These are phyloP conservation scores for Cathartes aura DNA, from an alignment of 2,113 vertebrate genomes.

Conservation along the genomic window DNA sequence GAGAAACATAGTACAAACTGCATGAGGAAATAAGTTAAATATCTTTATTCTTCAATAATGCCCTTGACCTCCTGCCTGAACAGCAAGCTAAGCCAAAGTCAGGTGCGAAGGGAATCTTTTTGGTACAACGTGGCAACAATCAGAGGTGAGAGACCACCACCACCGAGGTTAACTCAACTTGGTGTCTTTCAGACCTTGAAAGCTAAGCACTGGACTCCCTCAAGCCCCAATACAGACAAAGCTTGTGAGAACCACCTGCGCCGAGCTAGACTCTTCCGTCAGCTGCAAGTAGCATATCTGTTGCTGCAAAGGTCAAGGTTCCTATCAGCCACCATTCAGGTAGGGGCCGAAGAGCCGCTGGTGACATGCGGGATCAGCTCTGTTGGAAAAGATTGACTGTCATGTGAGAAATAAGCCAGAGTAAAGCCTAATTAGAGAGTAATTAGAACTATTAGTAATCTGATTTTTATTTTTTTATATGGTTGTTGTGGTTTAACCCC, in stretches of 20 bases:
- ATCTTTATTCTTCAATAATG: neutral
- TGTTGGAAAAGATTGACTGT: neutral
- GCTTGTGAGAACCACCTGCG: neutral
- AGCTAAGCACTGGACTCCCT: neutral
- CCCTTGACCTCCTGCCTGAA: neutral
- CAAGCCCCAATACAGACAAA: neutral
- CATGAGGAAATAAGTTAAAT: neutral
- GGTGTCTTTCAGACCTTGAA: neutral
- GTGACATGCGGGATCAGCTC: neutral
- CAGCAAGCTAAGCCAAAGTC: neutral
- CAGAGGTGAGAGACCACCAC: neutral
- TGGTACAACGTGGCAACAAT: neutral
- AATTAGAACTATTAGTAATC: neutral
- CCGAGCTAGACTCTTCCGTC: neutral
- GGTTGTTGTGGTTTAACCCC: too few relatives aligned
- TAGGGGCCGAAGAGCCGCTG: neutral
- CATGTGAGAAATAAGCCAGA: neutral
- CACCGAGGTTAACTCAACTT: neutral
- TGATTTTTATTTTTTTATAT: neutral
- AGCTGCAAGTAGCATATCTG: neutral
- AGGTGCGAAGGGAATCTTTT: neutral
- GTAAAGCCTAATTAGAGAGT: neutral
- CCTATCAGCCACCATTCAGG: constrained; percentile 37
- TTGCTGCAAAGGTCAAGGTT: constrained; percentile 29
- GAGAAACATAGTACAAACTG: neutral